Evolutionary conservation across 2,888 invertebrate genomes (phyloP).

Genomic region (Clunio marinus): DNA sequence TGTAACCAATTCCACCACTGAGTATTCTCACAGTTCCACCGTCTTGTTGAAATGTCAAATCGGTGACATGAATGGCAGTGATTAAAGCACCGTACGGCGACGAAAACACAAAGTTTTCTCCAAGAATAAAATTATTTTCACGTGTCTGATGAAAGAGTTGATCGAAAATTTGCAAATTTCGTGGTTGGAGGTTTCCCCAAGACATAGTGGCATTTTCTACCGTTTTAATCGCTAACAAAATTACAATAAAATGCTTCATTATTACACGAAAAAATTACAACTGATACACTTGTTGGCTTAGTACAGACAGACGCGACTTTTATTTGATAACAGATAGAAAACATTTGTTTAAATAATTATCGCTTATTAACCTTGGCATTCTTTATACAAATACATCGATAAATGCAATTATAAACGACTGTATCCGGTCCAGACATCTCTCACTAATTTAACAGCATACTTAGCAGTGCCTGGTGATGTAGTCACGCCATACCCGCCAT

Average conservation of each 20-base stretch:
- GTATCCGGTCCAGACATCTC: conserved; percentile 51
- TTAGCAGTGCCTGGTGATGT: conserved; percentile 82
- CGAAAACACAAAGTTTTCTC: background rate
- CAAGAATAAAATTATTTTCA: background rate
- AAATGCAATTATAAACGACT: conserved; percentile 9
- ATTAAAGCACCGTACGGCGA: background rate
- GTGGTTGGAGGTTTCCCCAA: conserved; percentile 1
- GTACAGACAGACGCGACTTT: background rate
- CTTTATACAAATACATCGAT: background rate
- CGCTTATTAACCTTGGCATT: background rate
- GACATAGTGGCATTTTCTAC: conserved; percentile 9
- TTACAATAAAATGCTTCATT: background rate
- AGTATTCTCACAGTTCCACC: conserved; percentile 1
- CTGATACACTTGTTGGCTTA: background rate
- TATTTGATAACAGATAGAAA: conserved; percentile 6
- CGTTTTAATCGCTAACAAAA: background rate
- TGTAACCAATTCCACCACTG: background rate
- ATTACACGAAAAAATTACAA: background rate
- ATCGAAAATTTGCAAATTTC: conserved; percentile 10
- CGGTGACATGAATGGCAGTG: conserved; percentile 27
- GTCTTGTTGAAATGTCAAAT: conserved; percentile 12
- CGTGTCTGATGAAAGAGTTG: conserved; percentile 7
- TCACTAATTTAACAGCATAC: conserved; percentile 66
- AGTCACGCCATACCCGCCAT: conserved; percentile 81
- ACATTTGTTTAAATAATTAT: background rate